Percentiles rank a stretch among this genome's conserved stretches.
These are phyloP conservation scores for Marmota flaviventris DNA, from an alignment of 2,113 vertebrate genomes.

Conservation along the genomic window DNA sequence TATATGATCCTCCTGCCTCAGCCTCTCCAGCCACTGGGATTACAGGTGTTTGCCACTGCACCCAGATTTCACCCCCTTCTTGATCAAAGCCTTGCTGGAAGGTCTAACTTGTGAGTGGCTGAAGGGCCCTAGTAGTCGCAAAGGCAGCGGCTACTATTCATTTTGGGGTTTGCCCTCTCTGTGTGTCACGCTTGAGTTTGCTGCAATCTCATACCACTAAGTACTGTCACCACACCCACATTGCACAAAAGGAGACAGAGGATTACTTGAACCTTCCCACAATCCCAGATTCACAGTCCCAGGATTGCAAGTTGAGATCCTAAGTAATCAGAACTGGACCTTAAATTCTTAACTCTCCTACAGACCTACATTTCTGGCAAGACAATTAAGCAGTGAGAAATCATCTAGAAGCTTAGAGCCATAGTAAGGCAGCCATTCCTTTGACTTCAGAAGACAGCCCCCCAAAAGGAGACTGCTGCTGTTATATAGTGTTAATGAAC, in stretches of 20 bases:
- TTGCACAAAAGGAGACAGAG: background rate
- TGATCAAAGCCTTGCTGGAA: background rate
- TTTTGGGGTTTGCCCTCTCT: background rate
- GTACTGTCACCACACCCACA: background rate
- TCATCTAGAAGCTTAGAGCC: background rate
- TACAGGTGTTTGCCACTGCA: too few relatives aligned
- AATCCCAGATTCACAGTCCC: background rate
- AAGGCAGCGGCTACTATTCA: background rate
- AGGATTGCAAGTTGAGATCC: background rate
- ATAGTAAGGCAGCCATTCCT: background rate
- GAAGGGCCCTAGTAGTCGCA: background rate
- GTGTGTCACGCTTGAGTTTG: background rate
- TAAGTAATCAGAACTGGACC: background rate
- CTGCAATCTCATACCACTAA: background rate
- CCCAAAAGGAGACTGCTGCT: background rate
- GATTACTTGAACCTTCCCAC: background rate
- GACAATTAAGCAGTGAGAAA: background rate
- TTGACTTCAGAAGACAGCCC: background rate
- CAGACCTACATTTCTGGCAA: background rate
- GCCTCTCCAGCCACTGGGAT: too few relatives aligned
- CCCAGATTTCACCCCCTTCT: background rate
- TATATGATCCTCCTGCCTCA: too few relatives aligned
- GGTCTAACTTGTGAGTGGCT: constrained; percentile 52
- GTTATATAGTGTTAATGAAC: background rate
- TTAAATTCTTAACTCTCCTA: background rate